These are phyloP conservation scores for Metellina segmentata DNA, from an alignment of 2,888 invertebrate genomes.

Conservation along the genomic window DNA sequence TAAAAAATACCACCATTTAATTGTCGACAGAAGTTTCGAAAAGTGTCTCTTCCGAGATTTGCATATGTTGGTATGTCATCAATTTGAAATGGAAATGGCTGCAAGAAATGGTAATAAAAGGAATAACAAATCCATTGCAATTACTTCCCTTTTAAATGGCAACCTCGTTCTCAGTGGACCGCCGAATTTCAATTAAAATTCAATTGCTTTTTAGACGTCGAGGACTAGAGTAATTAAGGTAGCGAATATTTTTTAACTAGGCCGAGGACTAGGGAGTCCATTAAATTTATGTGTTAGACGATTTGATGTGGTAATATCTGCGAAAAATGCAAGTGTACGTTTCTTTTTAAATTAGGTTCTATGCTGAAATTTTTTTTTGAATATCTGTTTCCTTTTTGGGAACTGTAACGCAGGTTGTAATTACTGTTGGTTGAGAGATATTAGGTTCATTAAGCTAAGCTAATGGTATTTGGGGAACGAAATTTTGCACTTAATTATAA, in stretches of 20 bases:
- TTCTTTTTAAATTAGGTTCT: conserved; percentile 2
- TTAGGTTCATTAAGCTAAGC: not conserved
- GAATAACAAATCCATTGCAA: not conserved
- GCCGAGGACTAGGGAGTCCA: not conserved
- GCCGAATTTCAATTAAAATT: conserved; percentile 52
- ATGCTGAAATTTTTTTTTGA: not conserved
- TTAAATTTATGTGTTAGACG: conserved; percentile 43
- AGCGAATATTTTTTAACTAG: conserved; percentile 9
- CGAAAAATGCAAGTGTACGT: conserved; percentile 22
- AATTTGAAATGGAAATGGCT: not conserved
- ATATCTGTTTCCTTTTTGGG: not conserved
- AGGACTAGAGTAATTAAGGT: conserved; percentile 29
- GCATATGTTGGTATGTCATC: not conserved
- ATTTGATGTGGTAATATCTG: conserved; percentile 15
- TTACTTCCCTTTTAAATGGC: conserved; percentile 19
- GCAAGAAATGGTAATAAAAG: not conserved
- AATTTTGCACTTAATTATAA: not conserved
- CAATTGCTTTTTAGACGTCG: conserved; percentile 25
- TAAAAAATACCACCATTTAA: not conserved
- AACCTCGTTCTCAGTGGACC: conserved; percentile 26
- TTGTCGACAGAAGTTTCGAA: not conserved
- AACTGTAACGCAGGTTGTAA: not conserved
- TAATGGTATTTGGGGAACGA: not conserved
- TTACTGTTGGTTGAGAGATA: not conserved
- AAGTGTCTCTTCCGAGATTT: not conserved